Conservation (phyloP, 2,797 vertebrate species). For the Merluccius polli region DNA sequence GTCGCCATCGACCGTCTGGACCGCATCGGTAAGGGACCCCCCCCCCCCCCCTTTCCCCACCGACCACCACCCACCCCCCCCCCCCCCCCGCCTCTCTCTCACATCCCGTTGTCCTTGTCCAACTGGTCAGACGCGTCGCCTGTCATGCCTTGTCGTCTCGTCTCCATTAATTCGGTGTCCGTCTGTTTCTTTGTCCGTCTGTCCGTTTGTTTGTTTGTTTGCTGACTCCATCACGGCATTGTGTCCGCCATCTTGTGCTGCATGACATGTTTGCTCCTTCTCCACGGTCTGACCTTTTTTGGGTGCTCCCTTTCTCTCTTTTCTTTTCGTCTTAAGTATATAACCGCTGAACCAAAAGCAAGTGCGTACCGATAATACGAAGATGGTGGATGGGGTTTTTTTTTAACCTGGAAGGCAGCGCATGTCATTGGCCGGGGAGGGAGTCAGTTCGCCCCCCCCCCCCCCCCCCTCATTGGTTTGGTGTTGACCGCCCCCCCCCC, state of each 20-base stretch:
- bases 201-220: conserved; percentile 31
- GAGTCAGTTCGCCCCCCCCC: conserved; percentile 62
- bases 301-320: neutral
- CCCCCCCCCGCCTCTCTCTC: conserved; percentile 35
- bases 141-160: conserved; percentile 69
- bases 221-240: conserved; percentile 62
- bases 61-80: conserved; percentile 3
- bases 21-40: conserved; percentile 87
- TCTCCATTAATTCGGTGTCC: conserved; percentile 58
- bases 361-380: conserved; percentile 28
- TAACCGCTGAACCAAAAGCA: conserved; percentile 38
- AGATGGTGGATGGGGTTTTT: conserved; percentile 66
- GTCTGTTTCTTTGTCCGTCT: conserved; percentile 58
- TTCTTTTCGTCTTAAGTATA: conserved; percentile 44
- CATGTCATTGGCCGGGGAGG: conserved; percentile 75
- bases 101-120: conserved; percentile 36
- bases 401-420: conserved; percentile 68
- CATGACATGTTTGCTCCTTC: conserved; percentile 71
- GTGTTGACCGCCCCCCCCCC: conserved; percentile 49
- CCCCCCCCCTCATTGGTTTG: conserved; percentile 56
- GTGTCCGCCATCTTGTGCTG: conserved; percentile 75
- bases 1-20: conserved; percentile 95
- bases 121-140: conserved; percentile 60
- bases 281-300: neutral
- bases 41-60: neutral